Evolutionary conservation across 2,888 invertebrate species (phyloP).

Genomic region (Metopia argyrocephala): DNA sequence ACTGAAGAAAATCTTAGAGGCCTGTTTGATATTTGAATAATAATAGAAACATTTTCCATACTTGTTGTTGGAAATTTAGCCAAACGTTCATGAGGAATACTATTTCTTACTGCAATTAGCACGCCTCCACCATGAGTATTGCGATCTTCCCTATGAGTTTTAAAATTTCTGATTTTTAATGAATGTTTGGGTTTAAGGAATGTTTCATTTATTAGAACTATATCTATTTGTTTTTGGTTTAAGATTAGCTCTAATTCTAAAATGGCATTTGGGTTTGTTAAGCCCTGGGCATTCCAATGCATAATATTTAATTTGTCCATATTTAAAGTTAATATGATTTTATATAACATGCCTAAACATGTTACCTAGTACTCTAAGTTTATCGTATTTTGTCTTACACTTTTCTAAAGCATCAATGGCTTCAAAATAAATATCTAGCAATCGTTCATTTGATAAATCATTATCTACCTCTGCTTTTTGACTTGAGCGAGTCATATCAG

Average conservation of each 20-base stretch:
- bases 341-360: constrained; percentile 48
- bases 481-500: neutral
- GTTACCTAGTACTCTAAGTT: constrained; percentile 37
- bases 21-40: neutral
- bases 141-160: neutral
- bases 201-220: no score
- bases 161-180: no score
- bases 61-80: no score
- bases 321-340: neutral
- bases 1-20: constrained; percentile 11
- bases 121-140: neutral
- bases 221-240: neutral
- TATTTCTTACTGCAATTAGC: neutral
- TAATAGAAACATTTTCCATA: no score
- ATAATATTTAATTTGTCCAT: neutral
- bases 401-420: constrained; percentile 39
- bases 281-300: neutral
- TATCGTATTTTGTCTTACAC: constrained; percentile 36
- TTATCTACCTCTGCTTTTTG: neutral
- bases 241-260: neutral
- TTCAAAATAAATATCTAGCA: constrained; percentile 44
- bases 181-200: neutral
- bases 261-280: neutral
- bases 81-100: neutral
- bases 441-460: constrained; percentile 29